phyloP scores from a whole-genome alignment of 2,797 vertebrate species.

The Pogoniulus pusillus region DNA sequence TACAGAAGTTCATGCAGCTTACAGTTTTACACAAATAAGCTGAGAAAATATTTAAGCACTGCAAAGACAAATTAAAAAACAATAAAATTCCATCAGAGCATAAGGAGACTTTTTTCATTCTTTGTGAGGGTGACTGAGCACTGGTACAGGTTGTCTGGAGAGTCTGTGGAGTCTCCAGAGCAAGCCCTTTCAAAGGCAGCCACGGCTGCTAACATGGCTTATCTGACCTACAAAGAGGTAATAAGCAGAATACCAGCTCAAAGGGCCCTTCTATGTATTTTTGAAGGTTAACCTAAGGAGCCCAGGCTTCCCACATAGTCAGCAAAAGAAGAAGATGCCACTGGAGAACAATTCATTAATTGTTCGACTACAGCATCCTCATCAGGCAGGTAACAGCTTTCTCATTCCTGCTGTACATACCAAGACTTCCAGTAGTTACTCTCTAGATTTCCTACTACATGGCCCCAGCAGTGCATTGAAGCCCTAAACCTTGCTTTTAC shows the following conservation, averaged over 20 bases:
- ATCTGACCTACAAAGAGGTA: neutral
- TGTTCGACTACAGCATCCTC: neutral
- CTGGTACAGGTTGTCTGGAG: too few relatives aligned
- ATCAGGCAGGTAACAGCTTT: neutral
- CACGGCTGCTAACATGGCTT: neutral
- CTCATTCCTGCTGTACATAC: neutral
- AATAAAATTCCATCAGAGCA: neutral
- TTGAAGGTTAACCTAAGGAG: neutral
- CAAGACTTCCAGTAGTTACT: neutral
- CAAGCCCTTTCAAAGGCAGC: neutral
- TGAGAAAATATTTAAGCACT: neutral
- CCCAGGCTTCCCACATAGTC: accelerated
- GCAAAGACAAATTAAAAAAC: neutral
- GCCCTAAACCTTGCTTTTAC: neutral
- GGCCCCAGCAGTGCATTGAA: neutral
- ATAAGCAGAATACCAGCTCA: neutral
- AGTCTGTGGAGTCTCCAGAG: neutral
- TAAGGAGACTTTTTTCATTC: neutral
- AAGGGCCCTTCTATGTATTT: neutral
- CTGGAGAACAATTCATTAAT: neutral
- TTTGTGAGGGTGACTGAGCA: neutral
- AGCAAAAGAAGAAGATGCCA: neutral
- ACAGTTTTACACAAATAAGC: neutral
- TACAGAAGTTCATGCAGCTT: neutral
- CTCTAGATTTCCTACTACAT: neutral